Evolutionary conservation across 2,797 vertebrate genomes (phyloP).

Genomic region (Philypnodon macrostomus): DNA sequence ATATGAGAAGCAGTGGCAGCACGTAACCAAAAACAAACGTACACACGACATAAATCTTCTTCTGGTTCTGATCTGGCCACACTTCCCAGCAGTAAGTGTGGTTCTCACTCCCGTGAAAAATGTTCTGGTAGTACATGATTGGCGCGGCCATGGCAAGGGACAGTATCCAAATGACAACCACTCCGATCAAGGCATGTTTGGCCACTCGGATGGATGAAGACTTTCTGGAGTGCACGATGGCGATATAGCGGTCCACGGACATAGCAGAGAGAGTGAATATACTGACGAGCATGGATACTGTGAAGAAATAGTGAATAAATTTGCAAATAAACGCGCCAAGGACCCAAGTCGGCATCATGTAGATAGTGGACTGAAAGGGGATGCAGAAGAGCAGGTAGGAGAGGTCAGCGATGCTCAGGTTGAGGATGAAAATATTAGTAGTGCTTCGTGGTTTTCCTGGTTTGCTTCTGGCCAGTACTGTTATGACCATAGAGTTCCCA

Average conservation of each 20-base stretch:
- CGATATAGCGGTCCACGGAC: slow-evolving; percentile 97
- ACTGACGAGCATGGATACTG: slow-evolving; percentile 97
- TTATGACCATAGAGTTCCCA: slow-evolving; percentile 95
- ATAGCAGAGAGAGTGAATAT: slow-evolving; percentile 95
- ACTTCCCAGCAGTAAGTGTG: slow-evolving; percentile 94
- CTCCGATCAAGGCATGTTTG: slow-evolving; percentile 83
- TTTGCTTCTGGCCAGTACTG: slow-evolving; percentile 88
- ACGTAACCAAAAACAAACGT: slow-evolving; percentile 95
- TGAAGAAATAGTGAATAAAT: slow-evolving; percentile 96
- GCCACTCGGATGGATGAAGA: slow-evolving; percentile 86
- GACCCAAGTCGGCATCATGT: slow-evolving; percentile 90
- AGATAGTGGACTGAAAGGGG: slow-evolving; percentile 95
- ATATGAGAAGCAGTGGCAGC: slow-evolving; percentile 91
- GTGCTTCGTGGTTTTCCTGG: slow-evolving; percentile 88
- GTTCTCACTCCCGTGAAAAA: slow-evolving; percentile 80
- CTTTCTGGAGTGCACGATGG: slow-evolving; percentile 93
- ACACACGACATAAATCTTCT: slow-evolving; percentile 90
- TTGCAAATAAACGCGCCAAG: slow-evolving; percentile 95
- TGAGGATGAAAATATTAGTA: slow-evolving; percentile 96
- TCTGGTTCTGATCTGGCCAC: slow-evolving; percentile 85
- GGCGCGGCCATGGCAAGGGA: slow-evolving; percentile 91
- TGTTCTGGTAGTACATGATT: slow-evolving; percentile 87
- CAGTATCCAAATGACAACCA: slow-evolving; percentile 89
- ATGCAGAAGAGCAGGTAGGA: slow-evolving; percentile 96
- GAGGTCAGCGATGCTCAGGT: slow-evolving; percentile 95